These are phyloP conservation scores for Biston betularia DNA, from an alignment of 2,888 invertebrate genomes.

Conservation along the genomic window DNA sequence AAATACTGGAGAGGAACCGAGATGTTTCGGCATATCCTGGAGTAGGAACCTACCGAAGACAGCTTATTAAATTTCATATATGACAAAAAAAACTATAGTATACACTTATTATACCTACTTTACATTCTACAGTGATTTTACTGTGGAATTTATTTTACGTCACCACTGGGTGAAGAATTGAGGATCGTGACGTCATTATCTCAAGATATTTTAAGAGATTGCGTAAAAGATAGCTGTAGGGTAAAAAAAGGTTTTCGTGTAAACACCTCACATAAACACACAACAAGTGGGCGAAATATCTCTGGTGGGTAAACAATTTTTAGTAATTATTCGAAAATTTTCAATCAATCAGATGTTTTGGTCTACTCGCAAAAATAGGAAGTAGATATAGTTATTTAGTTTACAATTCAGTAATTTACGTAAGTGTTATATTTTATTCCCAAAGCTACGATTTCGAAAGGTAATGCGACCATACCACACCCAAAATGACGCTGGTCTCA, in stretches of 20 bases:
- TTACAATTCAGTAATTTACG: too few species aligned
- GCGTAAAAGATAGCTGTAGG: constrained; percentile 21
- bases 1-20: too few species aligned
- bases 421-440: background rate
- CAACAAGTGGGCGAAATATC: constrained; percentile 7
- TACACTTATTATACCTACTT: background rate
- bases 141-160: constrained; percentile 5
- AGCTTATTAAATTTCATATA: too few species aligned
- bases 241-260: constrained; percentile 36
- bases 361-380: too few species aligned
- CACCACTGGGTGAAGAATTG: constrained; percentile 18
- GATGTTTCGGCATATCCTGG: too few species aligned
- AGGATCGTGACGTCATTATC: constrained; percentile 47
- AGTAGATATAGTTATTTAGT: too few species aligned
- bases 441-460: constrained; percentile 1
- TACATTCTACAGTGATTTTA: background rate
- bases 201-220: constrained; percentile 26
- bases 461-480: constrained; percentile 4
- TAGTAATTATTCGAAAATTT: too few species aligned
- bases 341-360: too few species aligned
- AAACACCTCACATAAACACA: constrained; percentile 24
- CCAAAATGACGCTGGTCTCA: constrained; percentile 13
- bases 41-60: too few species aligned
- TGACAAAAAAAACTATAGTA: too few species aligned
- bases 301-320: background rate